These are phyloP conservation scores for Conistra vaccinii DNA, from an alignment of 2,888 invertebrate species.

Conservation along the genomic window DNA sequence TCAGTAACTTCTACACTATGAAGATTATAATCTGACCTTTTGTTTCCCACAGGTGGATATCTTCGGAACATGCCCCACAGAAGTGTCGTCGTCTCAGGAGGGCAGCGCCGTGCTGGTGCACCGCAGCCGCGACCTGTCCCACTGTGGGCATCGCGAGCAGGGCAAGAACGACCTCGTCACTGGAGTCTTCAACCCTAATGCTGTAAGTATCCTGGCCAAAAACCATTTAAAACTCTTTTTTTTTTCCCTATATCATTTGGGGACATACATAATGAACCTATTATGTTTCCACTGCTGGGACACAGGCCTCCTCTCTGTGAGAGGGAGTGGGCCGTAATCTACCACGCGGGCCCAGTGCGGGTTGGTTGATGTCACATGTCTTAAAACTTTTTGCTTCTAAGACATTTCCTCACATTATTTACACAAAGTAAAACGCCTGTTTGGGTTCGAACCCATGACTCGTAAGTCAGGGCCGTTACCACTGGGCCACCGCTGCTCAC, in stretches of 20 bases:
- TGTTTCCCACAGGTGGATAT: slow-evolving; percentile 92
- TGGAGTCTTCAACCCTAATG: slow-evolving; percentile 86
- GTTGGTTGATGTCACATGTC: no score
- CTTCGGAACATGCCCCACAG: slow-evolving; percentile 96
- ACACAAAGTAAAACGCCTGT: no score
- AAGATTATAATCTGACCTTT: neutral
- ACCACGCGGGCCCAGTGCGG: no score
- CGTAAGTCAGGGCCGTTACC: no score
- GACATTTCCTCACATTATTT: no score
- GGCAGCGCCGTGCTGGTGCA: slow-evolving; percentile 91
- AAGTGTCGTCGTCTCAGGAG: slow-evolving; percentile 90
- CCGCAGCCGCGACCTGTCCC: slow-evolving; percentile 93
- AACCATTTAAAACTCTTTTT: neutral
- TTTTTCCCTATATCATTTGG: neutral
- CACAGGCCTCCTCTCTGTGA: no score
- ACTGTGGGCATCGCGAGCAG: slow-evolving; percentile 94
- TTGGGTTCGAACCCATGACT: no score
- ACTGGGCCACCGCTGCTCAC: no score
- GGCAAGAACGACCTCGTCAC: slow-evolving; percentile 91
- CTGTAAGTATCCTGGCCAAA: slow-evolving; percentile 83
- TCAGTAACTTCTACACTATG: neutral
- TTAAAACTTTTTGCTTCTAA: no score
- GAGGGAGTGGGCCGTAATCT: no score
- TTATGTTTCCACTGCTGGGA: no score
- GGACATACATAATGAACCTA: no score